phyloP scores from a whole-genome alignment of 2,888 invertebrate species.

The Lydus trimaculatus region DNA sequence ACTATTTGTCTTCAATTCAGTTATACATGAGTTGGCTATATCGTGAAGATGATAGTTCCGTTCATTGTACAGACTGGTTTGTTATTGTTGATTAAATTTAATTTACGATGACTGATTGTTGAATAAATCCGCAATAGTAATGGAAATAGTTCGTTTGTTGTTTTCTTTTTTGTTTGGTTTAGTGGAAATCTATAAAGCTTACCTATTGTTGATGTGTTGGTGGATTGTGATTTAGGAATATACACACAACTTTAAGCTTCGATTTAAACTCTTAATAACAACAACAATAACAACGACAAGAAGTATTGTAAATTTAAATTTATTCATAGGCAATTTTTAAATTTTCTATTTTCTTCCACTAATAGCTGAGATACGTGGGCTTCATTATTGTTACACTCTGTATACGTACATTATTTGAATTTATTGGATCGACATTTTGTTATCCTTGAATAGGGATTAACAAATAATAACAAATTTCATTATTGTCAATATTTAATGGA shows the following conservation, averaged over 20 bases:
- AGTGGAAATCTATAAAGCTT: background rate
- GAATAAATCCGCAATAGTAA: conserved; percentile 17
- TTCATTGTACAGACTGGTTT: conserved; percentile 21
- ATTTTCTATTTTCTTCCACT: conserved; percentile 17
- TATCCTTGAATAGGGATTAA: conserved; percentile 39
- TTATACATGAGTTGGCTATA: background rate
- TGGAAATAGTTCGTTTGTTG: conserved; percentile 5
- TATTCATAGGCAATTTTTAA: conserved; percentile 26
- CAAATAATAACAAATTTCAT: conserved; percentile 31
- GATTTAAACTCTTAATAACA: conserved; percentile 5
- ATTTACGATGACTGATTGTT: conserved; percentile 14
- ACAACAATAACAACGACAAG: background rate
- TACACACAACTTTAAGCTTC: conserved; percentile 6
- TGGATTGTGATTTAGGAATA: conserved; percentile 5
- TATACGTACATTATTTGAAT: conserved; percentile 24
- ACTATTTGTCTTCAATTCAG: too few species aligned
- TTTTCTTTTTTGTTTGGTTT: too few species aligned
- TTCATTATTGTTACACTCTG: conserved; percentile 21
- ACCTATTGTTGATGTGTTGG: background rate
- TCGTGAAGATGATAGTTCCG: conserved; percentile 6
- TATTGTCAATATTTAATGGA: conserved; percentile 38
- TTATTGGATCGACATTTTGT: conserved; percentile 36
- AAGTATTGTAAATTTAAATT: conserved; percentile 25
- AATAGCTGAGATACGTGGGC: conserved; percentile 23
- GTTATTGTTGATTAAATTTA: conserved; percentile 17